phyloP scores from a whole-genome alignment of 2,888 invertebrate genomes.

The Standfussiana lucernea region DNA sequence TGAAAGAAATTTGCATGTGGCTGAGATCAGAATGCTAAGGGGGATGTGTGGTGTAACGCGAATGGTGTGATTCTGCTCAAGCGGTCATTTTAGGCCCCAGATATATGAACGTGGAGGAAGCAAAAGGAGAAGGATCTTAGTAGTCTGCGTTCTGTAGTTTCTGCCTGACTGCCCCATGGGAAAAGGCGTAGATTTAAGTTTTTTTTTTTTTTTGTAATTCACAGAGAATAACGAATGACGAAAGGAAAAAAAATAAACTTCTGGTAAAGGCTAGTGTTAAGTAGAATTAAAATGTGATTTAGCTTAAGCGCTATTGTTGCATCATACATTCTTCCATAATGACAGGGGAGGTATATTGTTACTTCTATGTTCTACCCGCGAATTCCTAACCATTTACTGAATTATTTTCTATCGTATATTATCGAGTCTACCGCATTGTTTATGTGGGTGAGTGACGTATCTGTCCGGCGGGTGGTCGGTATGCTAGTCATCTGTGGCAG shows the following conservation, averaged over 20 bases:
- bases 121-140: background rate
- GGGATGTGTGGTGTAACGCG: too few relatives aligned
- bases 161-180: background rate
- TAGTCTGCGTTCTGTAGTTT: background rate
- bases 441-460: slow-evolving; percentile 69
- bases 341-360: background rate
- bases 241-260: background rate
- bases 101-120: background rate
- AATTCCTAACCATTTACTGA: slow-evolving; percentile 19
- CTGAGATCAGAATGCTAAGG: too few relatives aligned
- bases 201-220: too few relatives aligned
- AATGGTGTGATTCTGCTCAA: too few relatives aligned
- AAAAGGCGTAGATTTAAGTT: background rate
- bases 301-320: background rate
- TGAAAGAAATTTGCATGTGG: too few relatives aligned
- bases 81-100: too few relatives aligned
- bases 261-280: background rate
- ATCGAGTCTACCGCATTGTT: slow-evolving; percentile 64
- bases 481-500: slow-evolving; percentile 66
- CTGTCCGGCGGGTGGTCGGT: slow-evolving; percentile 61
- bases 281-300: background rate
- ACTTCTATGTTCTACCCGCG: slow-evolving; percentile 7
- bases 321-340: background rate
- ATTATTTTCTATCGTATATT: slow-evolving; percentile 37
- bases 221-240: background rate